A percentile compares a stretch with the other conserved stretches of the same genome.
Evolutionary conservation across 2,888 invertebrate species (phyloP).

Genomic region (Tetropium fuscum): DNA sequence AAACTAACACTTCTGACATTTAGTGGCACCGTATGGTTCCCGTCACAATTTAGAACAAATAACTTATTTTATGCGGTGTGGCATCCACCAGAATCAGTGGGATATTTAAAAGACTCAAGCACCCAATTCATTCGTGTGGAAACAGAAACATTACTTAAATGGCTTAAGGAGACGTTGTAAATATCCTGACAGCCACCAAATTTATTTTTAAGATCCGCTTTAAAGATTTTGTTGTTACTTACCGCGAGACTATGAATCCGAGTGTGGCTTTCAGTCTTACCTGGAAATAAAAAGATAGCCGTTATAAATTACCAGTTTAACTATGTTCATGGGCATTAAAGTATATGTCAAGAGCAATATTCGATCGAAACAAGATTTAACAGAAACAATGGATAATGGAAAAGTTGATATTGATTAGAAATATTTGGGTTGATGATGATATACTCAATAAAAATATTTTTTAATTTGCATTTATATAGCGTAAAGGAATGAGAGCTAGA

Average conservation of each 20-base stretch:
- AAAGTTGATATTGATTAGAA: neutral
- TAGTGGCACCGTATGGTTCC: conserved; percentile 42
- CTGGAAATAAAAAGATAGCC: conserved; percentile 32
- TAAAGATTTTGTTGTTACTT: conserved; percentile 18
- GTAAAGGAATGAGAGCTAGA: no score
- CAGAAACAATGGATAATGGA: neutral
- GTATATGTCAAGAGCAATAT: no score
- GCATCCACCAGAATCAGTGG: neutral
- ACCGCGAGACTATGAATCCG: conserved; percentile 20
- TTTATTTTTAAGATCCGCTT: conserved; percentile 25
- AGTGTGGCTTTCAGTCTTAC: conserved; percentile 20
- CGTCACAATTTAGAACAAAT: conserved; percentile 41
- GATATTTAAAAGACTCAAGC: neutral
- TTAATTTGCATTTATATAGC: no score
- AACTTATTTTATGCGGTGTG: conserved; percentile 32
- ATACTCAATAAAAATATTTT: no score
- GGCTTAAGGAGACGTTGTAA: no score
- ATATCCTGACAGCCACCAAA: conserved; percentile 23
- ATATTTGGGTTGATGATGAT: neutral
- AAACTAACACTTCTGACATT: conserved; percentile 35
- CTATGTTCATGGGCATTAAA: no score
- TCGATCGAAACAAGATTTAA: no score
- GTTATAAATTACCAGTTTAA: no score
- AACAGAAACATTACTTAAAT: conserved; percentile 20
- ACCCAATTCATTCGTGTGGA: conserved; percentile 27